phyloP scores from a whole-genome alignment of 1,140 invertebrate genomes.

The Diorhabda sublineata region DNA sequence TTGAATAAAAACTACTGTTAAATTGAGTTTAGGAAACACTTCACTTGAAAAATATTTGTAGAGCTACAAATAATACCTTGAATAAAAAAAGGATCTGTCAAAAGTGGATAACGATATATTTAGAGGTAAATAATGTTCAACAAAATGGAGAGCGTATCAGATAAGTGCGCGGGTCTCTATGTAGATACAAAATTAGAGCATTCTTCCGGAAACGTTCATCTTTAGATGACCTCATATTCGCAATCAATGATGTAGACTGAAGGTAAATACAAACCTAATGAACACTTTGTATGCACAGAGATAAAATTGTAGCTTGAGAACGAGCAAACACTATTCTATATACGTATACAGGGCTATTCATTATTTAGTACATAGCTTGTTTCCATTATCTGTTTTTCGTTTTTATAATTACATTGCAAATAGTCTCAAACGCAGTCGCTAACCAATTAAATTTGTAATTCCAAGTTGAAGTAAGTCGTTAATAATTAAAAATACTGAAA shows the following conservation, averaged over 20 bases:
- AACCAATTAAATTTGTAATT: too few species aligned
- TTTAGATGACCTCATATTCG: conserved; percentile 15
- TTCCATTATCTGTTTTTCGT: too few species aligned
- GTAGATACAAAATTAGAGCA: background rate
- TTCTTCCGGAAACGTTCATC: background rate
- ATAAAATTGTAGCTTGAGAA: conserved; percentile 18
- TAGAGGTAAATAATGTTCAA: background rate
- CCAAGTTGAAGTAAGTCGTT: too few species aligned
- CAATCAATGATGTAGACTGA: background rate
- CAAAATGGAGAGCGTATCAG: background rate
- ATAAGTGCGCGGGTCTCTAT: background rate
- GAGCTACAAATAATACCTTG: too few species aligned
- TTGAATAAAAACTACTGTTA: too few species aligned
- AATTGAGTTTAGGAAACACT: too few species aligned
- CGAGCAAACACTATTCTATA: conserved; percentile 12
- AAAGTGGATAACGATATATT: background rate
- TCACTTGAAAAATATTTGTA: too few species aligned
- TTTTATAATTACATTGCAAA: too few species aligned
- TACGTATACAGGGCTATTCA: background rate
- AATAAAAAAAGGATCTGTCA: too few species aligned
- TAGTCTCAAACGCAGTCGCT: too few species aligned
- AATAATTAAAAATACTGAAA: too few species aligned
- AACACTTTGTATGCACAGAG: conserved; percentile 21
- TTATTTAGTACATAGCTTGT: too few species aligned
- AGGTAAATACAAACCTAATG: conserved; percentile 20